phyloP scores from a whole-genome alignment of 1,140 invertebrate genomes.

The Aphaenogaster ashmeadi region DNA sequence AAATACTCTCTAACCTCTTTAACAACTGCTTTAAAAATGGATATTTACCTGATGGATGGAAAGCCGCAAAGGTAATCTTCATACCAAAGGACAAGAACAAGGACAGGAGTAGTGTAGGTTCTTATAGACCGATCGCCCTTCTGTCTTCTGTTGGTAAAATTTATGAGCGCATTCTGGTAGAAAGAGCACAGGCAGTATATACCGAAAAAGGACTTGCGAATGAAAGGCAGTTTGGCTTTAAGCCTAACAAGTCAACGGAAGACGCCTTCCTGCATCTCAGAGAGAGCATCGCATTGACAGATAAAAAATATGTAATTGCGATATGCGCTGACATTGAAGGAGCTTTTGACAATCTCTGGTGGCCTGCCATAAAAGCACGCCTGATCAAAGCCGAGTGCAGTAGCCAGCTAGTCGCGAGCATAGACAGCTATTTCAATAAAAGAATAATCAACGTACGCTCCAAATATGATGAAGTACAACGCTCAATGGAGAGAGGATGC shows the following conservation, averaged over 20 bases:
- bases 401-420: too few species aligned
- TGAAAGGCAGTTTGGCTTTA: neutral
- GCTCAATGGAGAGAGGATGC: constrained; percentile 74
- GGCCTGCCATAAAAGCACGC: too few species aligned
- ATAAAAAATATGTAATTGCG: too few species aligned
- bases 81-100: neutral
- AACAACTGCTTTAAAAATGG: neutral
- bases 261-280: too few species aligned
- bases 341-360: too few species aligned
- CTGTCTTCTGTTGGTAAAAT: neutral
- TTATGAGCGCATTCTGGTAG: neutral
- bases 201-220: neutral
- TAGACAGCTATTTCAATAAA: neutral
- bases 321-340: too few species aligned
- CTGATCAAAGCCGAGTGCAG: too few species aligned
- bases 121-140: constrained; percentile 1
- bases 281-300: too few species aligned
- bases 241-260: too few species aligned
- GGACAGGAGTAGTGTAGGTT: neutral
- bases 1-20: neutral
- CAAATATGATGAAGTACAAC: neutral
- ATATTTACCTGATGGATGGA: neutral
- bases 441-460: neutral
- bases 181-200: neutral
- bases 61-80: neutral